Conservation (phyloP, 2,888 invertebrate genomes). For the Chrysolina americana region DNA sequence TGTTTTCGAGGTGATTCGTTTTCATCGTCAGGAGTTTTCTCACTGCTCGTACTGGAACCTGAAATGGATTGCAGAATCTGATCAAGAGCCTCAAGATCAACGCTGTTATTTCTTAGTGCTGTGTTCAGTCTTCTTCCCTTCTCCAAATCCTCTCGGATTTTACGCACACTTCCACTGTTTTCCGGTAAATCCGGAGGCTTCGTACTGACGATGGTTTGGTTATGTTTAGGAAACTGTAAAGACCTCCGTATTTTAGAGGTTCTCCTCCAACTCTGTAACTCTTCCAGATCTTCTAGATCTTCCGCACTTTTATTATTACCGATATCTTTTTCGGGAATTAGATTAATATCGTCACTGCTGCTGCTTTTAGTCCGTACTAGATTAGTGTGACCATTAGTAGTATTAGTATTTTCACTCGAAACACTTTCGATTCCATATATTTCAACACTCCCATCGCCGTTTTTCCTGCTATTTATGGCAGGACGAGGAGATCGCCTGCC, state of each 20-base stretch:
- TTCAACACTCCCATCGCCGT: conserved; percentile 62
- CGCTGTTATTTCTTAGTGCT: conserved; percentile 72
- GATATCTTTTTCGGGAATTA: conserved; percentile 59
- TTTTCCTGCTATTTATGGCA: conserved; percentile 57
- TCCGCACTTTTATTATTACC: conserved; percentile 61
- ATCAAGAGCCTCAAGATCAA: conserved; percentile 72
- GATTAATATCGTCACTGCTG: conserved; percentile 71
- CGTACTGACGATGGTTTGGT: conserved; percentile 48
- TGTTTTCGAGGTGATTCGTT: conserved; percentile 54
- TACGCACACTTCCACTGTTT: conserved; percentile 72
- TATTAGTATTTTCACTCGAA: conserved; percentile 44
- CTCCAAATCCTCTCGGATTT: conserved; percentile 73
- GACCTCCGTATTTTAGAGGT: conserved; percentile 78
- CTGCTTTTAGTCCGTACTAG: conserved; percentile 68
- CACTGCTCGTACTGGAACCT: conserved; percentile 59
- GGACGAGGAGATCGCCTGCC: conserved; percentile 53
- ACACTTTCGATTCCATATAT: conserved; percentile 61
- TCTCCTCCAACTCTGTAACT: conserved; percentile 75
- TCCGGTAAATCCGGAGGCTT: conserved; percentile 67
- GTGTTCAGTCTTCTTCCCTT: conserved; percentile 72
- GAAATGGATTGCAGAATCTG: conserved; percentile 70
- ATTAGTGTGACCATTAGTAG: conserved; percentile 54
- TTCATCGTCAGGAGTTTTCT: conserved; percentile 58
- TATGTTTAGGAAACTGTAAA: conserved; percentile 76
- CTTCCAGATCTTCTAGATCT: conserved; percentile 65